Evolutionary conservation across 2,113 vertebrate genomes (phyloP).

Genomic region (Xiphophorus couchianus): DNA sequence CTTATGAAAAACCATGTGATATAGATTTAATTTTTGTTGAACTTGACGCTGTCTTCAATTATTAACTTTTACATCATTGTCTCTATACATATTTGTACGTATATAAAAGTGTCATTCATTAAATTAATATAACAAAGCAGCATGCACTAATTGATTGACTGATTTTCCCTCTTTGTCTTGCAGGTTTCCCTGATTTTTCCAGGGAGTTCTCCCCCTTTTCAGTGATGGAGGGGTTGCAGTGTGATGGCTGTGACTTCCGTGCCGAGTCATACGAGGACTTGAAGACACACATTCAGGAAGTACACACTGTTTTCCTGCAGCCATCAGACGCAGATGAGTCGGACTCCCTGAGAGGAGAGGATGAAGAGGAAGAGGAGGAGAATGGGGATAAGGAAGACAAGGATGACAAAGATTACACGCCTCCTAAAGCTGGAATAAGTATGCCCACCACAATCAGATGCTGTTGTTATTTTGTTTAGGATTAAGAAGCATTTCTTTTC

Average conservation of each 20-base stretch:
- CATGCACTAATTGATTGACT: slow-evolving; percentile 2
- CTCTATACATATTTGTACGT: neutral
- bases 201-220: slow-evolving; percentile 73
- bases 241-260: slow-evolving; percentile 97
- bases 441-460: slow-evolving; percentile 56
- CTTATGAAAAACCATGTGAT: slow-evolving; percentile 17
- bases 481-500: slow-evolving; percentile 27
- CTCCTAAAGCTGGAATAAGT: slow-evolving; percentile 89
- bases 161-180: neutral
- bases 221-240: slow-evolving; percentile 97
- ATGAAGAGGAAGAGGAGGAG: slow-evolving; percentile 88
- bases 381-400: slow-evolving; percentile 77
- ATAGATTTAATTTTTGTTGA: slow-evolving; percentile 2
- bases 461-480: slow-evolving; percentile 43
- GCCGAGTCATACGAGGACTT: slow-evolving; percentile 95
- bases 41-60: neutral
- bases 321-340: slow-evolving; percentile 91
- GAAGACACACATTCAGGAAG: slow-evolving; percentile 97
- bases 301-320: slow-evolving; percentile 96
- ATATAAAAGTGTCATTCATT: neutral
- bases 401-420: slow-evolving; percentile 87
- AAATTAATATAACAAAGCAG: neutral
- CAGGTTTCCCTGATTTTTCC: slow-evolving; percentile 93
- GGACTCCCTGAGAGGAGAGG: slow-evolving; percentile 77
- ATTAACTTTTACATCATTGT: neutral